Conservation (phyloP, 2,888 invertebrate species). For the Bembecia ichneumoniformis region DNA sequence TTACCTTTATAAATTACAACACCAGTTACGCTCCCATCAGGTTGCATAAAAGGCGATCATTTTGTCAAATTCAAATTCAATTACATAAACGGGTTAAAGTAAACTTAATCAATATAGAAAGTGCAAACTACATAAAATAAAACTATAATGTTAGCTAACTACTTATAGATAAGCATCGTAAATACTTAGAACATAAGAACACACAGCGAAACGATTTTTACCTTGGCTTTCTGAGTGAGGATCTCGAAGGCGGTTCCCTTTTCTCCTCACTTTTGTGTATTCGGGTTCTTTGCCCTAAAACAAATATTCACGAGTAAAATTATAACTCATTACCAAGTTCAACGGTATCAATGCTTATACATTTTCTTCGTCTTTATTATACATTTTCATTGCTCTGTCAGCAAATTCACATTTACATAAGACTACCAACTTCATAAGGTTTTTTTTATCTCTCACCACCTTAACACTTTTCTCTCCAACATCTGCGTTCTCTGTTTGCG, state of each 20-base stretch:
- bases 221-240: constrained; percentile 90
- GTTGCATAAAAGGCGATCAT: constrained; percentile 71
- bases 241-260: constrained; percentile 83
- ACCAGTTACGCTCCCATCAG: constrained; percentile 69
- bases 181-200: constrained; percentile 10
- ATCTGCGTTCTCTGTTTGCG: too few relatives aligned
- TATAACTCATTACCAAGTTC: too few relatives aligned
- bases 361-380: too few relatives aligned
- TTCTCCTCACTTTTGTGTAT: constrained; percentile 87
- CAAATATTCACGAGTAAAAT: constrained; percentile 2
- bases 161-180: constrained; percentile 52
- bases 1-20: constrained; percentile 70
- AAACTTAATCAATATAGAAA: constrained; percentile 53
- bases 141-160: constrained; percentile 55
- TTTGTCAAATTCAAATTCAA: constrained; percentile 64
- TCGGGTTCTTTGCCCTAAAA: constrained; percentile 83
- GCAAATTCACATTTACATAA: too few relatives aligned
- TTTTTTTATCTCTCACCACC: too few relatives aligned
- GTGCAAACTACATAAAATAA: constrained; percentile 66
- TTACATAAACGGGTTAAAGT: constrained; percentile 59
- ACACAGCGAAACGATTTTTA: constrained; percentile 32
- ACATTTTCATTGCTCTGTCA: too few relatives aligned
- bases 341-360: background rate
- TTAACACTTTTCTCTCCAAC: too few relatives aligned
- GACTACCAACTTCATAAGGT: too few relatives aligned